phyloP scores from a whole-genome alignment of 2,113 vertebrate species.

The Semnornis frantzii region DNA sequence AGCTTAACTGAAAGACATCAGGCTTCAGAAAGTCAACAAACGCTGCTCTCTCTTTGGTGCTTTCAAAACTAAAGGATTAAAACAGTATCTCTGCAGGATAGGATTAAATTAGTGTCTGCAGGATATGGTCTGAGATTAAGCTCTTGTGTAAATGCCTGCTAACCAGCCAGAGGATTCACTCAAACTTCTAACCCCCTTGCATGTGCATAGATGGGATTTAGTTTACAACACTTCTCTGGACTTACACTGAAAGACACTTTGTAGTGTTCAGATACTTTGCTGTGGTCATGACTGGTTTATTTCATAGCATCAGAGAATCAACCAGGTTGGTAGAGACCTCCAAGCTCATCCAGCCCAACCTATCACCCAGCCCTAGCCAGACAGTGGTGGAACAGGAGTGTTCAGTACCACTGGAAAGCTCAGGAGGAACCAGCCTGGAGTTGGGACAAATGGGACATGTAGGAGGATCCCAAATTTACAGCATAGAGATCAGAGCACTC shows the following conservation, averaged over 20 bases:
- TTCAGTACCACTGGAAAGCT: neutral
- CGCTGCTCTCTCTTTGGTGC: neutral
- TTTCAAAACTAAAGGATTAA: neutral
- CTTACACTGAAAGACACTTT: neutral
- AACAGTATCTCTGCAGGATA: neutral
- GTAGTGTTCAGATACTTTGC: neutral
- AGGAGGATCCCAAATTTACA: neutral
- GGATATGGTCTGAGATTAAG: neutral
- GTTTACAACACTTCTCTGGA: neutral
- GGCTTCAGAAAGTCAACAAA: fast-evolving
- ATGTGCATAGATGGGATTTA: neutral
- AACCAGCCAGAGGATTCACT: neutral
- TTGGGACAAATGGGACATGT: neutral
- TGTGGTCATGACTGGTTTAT: too few relatives aligned
- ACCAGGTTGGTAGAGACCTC: too few relatives aligned
- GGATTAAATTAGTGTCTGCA: too few relatives aligned
- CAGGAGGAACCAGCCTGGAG: neutral
- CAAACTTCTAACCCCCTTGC: neutral
- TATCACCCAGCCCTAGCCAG: neutral
- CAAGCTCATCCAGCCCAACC: too few relatives aligned
- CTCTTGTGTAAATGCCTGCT: neutral
- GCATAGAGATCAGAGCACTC: neutral
- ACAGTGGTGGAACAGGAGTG: neutral
- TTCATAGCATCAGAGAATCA: too few relatives aligned
- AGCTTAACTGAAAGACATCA: neutral